phyloP scores from a whole-genome alignment of 1,140 invertebrate genomes.

The Bombus affinis region DNA sequence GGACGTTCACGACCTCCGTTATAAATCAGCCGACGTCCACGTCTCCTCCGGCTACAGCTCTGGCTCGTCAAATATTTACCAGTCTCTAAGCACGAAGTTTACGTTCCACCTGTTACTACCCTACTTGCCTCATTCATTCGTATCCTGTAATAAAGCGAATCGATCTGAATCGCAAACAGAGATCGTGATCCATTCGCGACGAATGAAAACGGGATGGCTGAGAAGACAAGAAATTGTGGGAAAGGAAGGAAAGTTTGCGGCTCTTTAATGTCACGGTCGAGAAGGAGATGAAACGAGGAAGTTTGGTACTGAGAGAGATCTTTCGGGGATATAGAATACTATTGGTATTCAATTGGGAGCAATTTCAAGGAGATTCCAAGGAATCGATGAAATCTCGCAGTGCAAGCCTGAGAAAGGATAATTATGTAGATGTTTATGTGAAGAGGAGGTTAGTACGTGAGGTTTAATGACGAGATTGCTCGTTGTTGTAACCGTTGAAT shows the following conservation, averaged over 20 bases:
- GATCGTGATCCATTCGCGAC: not conserved
- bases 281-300: not conserved
- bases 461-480: too few relatives aligned
- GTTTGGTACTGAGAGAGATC: not conserved
- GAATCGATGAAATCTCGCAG: not conserved
- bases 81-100: conserved; percentile 60
- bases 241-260: not conserved
- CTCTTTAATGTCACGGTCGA: not conserved
- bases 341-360: not conserved
- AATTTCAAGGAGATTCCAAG: not conserved
- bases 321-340: not conserved
- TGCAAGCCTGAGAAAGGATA: too few relatives aligned
- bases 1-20: not conserved
- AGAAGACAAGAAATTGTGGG: not conserved
- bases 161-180: not conserved
- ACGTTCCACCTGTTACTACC: conserved; percentile 66
- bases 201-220: not conserved
- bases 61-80: conserved; percentile 64
- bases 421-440: not conserved
- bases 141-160: conserved; percentile 2
- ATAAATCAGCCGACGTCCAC: conserved; percentile 18
- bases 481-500: too few relatives aligned
- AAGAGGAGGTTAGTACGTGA: too few relatives aligned
- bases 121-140: not conserved
- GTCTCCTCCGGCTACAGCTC: conserved; percentile 6